A percentile compares a stretch with the other conserved stretches of the same genome.
Conservation (phyloP, 2,797 vertebrate genomes). For the Loris lydekkerianus region DNA sequence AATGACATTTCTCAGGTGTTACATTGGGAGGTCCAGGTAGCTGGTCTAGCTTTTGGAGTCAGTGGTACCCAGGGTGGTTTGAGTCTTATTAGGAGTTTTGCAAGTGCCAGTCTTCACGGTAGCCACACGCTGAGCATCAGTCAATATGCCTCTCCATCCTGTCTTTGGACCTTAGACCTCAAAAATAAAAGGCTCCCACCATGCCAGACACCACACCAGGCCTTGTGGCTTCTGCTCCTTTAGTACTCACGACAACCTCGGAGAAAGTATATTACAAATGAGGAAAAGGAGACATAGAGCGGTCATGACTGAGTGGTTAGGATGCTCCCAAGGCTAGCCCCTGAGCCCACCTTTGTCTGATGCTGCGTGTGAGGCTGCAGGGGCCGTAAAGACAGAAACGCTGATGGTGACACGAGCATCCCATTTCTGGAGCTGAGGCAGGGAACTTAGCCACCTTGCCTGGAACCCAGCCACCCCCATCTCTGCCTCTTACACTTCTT, state of each 20-base stretch:
- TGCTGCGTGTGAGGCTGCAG: fast-evolving
- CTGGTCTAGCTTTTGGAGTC: background rate
- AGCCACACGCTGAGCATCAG: background rate
- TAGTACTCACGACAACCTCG: background rate
- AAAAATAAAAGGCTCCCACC: background rate
- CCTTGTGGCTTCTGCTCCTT: background rate
- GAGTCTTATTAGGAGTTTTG: background rate
- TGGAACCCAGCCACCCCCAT: background rate
- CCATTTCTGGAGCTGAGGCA: background rate
- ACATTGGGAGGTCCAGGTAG: fast-evolving
- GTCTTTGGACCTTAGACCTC: background rate
- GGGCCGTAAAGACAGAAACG: background rate
- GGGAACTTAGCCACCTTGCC: background rate
- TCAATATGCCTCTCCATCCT: background rate
- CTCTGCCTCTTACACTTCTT: slow-evolving; percentile 1
- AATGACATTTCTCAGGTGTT: background rate
- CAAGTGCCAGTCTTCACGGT: background rate
- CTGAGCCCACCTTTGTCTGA: background rate
- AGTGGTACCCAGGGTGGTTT: background rate
- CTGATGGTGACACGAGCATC: fast-evolving
- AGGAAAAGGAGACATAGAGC: background rate
- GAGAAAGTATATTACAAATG: background rate
- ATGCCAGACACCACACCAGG: background rate
- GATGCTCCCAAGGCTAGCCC: background rate
- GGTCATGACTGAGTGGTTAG: background rate